phyloP scores from a whole-genome alignment of 2,113 vertebrate species.

The Carettochelys insculpta region DNA sequence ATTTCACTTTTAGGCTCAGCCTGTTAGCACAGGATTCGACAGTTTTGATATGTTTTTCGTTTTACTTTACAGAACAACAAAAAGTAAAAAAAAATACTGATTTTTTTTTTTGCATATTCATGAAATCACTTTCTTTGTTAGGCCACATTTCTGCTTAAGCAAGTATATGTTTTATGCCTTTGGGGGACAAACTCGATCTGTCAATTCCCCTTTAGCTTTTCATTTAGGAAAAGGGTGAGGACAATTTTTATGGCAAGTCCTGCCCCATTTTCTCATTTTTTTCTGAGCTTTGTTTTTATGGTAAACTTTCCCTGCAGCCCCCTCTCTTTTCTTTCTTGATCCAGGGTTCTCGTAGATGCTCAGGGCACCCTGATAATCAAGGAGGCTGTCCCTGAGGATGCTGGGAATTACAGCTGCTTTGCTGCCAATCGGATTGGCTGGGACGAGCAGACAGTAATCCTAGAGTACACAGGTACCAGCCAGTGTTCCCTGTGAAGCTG shows the following conservation, averaged over 20 bases:
- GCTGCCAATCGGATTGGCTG: constrained; percentile 83
- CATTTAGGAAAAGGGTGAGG: rapidly evolving
- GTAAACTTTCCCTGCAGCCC: background rate
- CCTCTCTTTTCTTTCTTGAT: background rate
- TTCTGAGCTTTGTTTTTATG: background rate
- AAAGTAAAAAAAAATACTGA: background rate
- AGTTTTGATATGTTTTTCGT: no score
- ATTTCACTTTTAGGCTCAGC: background rate
- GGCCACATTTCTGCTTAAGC: background rate
- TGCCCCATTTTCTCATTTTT: background rate
- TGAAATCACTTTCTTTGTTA: background rate
- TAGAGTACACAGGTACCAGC: constrained; percentile 67
- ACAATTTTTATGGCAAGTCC: background rate
- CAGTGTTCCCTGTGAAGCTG: no score
- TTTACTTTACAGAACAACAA: background rate
- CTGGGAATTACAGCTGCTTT: constrained; percentile 90
- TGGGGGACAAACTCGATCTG: background rate
- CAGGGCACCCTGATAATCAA: constrained; percentile 82
- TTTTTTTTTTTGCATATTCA: background rate
- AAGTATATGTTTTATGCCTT: background rate
- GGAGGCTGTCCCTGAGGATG: constrained; percentile 84
- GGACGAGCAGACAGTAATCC: constrained; percentile 69
- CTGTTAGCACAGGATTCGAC: no score
- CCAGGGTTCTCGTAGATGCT: constrained; percentile 70
- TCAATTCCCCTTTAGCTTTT: background rate